Evolutionary conservation across 2,888 invertebrate species (phyloP), one percentile per base, ranked within the genome.

Genomic region (Pristionchus mayeri): DNA sequence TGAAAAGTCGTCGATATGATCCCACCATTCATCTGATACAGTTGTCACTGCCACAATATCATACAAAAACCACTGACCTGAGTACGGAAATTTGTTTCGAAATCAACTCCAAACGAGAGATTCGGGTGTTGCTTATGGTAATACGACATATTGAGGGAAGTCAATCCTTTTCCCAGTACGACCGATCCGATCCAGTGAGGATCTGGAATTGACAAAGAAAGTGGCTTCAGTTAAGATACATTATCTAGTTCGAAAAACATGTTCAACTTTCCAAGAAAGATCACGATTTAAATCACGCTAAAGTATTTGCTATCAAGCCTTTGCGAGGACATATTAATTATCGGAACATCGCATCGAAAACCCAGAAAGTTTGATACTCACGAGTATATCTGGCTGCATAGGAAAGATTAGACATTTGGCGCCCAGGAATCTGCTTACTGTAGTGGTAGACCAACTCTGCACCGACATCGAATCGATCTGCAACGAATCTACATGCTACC

Each of bases 371-470:
- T 7, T 21, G 57, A 57, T 24, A 24, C 84, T 75, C 11, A 84
- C 84, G 71, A 54, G 75, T 95, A 93, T 96, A 96, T 93, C 97
- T 95, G 0, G 95, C 97, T 50, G 96, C 97, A 13, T 96, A 95
- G 37, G 97, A 97, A 3, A 97, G 94, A 84, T 97, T 95, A 16
- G 97, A 96, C 79, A 97, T 95, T 93, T 97, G 96, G 1, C 96
- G 96, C 27, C 90, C 97, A 90, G 97, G 96, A 85, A 98, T 95
- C 88, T 96, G 95, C 57, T 96, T 95, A 2, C 97, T 97, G 88
- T 93, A 94, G 93, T 99, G 99, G 94, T 97, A 97, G 86, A 97
- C 96, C 85, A 98, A 93, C 94, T 99, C 99, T 1, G 96, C 95
- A 71, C 98, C 98, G 85, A 98, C 93, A n/a, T 97, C 96, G 89